phyloP scores from a whole-genome alignment of 2,888 invertebrate species.

The Ceramica pisi region DNA sequence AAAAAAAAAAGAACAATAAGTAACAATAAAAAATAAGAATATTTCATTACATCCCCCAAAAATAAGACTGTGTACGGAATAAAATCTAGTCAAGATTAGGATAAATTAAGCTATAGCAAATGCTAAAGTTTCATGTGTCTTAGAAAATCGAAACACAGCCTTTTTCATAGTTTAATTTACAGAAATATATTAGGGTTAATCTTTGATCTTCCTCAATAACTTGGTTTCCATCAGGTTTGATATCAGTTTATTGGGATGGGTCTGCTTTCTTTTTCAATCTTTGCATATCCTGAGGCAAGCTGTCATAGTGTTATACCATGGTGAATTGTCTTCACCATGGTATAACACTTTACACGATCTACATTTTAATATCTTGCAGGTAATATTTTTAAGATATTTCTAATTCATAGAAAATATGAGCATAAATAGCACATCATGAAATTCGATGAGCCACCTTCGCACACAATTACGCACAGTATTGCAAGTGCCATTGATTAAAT shows the following conservation, averaged over 20 bases:
- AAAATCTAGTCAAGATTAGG: neutral
- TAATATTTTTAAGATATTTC: neutral
- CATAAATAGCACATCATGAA: too few species aligned
- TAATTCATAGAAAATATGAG: neutral
- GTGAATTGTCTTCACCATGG: too few species aligned
- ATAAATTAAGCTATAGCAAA: neutral
- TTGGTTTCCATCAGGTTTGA: neutral
- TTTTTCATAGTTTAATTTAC: too few species aligned
- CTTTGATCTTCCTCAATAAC: neutral
- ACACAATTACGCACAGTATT: neutral
- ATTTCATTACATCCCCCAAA: neutral
- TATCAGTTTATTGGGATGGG: neutral
- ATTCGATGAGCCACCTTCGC: conserved; percentile 1
- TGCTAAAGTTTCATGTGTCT: too few species aligned
- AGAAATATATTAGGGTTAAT: neutral
- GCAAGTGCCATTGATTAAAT: conserved; percentile 1
- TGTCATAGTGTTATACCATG: neutral
- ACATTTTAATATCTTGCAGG: neutral
- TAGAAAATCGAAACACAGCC: too few species aligned
- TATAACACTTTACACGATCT: too few species aligned
- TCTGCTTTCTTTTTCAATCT: neutral
- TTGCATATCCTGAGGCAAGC: neutral
- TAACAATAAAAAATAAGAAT: neutral
- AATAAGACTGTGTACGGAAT: conserved; percentile 3
- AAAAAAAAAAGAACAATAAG: neutral